These are phyloP conservation scores for Percina caprodes DNA, from an alignment of 2,113 vertebrate species.

Conservation along the genomic window DNA sequence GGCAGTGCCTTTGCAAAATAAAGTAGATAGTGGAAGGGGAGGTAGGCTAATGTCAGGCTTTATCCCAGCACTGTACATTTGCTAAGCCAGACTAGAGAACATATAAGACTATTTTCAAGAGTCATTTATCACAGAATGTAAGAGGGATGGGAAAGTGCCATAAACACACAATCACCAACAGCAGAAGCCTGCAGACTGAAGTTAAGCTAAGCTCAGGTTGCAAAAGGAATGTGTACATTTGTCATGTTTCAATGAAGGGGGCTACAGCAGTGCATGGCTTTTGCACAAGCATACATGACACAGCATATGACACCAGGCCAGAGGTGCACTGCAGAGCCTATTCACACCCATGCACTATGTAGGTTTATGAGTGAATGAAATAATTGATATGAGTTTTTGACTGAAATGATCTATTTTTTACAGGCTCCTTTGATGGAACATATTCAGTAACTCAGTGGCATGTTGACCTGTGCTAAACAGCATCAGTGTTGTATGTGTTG, in stretches of 20 bases:
- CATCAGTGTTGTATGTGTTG: conserved; percentile 46
- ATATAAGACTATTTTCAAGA: background rate
- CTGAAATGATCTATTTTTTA: conserved; percentile 3
- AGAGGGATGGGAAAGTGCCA: conserved; percentile 6
- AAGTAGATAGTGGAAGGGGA: no score
- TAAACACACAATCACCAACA: conserved; percentile 40
- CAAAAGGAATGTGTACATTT: background rate
- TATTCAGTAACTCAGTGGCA: conserved; percentile 33
- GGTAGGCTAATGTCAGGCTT: no score
- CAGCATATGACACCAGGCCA: conserved; percentile 56
- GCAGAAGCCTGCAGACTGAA: conserved; percentile 42
- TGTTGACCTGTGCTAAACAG: conserved; percentile 30
- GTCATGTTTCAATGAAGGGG: conserved; percentile 30
- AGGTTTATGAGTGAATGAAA: conserved; percentile 4
- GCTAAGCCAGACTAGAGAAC: background rate
- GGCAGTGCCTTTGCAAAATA: no score
- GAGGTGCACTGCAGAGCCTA: conserved; percentile 51
- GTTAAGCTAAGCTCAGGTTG: conserved; percentile 15
- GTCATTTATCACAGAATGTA: conserved; percentile 22
- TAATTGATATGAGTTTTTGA: background rate
- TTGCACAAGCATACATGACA: conserved; percentile 69
- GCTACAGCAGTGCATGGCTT: conserved; percentile 57
- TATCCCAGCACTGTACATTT: no score
- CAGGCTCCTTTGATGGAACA: background rate
- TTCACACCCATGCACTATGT: conserved; percentile 64